Base-by-base conservation (phyloP, 2,797 vertebrate species). In the Iguana delicatissima region DNA sequence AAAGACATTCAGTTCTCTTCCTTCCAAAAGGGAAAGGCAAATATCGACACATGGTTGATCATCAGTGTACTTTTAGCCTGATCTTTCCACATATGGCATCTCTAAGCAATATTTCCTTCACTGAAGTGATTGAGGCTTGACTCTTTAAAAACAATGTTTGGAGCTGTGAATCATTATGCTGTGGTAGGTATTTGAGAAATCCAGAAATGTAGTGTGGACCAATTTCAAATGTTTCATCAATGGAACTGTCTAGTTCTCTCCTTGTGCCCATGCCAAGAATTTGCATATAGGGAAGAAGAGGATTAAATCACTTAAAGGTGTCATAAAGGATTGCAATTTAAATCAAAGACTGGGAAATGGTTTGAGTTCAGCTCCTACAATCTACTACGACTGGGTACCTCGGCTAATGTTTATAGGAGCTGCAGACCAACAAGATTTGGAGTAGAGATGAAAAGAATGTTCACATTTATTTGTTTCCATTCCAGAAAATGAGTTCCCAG, bases 211-310 rank as follows among this genome's bases (percentile, higher is more conserved):
- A 46, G n/a, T 14, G 5, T n/a, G 13, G 24, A n/a, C 29, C 7
- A 80, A 50, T 46, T 69, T 38, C 55, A 22, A 38, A 42, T n/a
- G 62, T 62, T 77, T n/a, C 38, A 87, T 18, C 38, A 35, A 4
- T 87, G 8, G 29, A 88, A 93, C 50, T 86, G 38, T 32, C 8
- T 90, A 72, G 84, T 57, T 0, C 79, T 88, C 89, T 0, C 85
- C 89, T 90, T 62, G 8, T 1, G 0, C 82, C 1, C 6, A 50
- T 79, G 84, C 72, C 6, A 50, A 29, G 84, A 74, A 67, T 86
- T 89, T 91, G 29, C 4, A 0, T 95, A 93, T 92, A 91, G 74
- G 42, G 84, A 35, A 91, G 84, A 35, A 91, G 80, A 24, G 18
- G n/a, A 74, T 85, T 77, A 72, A 35, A 67, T 85, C 7, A 57